Evolutionary conservation across 2,888 invertebrate species (phyloP).

Genomic region (Stenodema calcarata): DNA sequence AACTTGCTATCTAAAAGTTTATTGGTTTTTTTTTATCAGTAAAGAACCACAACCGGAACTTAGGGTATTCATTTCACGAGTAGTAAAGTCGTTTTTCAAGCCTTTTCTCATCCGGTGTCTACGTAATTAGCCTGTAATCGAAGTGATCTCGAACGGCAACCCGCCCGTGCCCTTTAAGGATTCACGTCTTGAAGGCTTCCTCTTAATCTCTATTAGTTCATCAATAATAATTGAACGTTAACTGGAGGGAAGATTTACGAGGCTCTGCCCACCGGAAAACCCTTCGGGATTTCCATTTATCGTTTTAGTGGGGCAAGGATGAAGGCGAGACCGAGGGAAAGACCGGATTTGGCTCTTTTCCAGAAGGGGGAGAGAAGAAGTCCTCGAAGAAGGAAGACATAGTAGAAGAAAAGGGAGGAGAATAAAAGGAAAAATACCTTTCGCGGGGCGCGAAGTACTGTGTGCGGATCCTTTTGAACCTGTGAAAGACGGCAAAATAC

Average conservation of each 20-base stretch:
- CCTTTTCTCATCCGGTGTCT: background rate
- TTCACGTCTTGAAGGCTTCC: background rate
- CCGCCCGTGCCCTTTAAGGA: background rate
- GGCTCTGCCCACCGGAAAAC: background rate
- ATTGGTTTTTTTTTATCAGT: too few species aligned
- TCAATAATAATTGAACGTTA: constrained; percentile 29
- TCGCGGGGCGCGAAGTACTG: background rate
- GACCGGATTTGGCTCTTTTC: background rate
- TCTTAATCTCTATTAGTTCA: constrained; percentile 34
- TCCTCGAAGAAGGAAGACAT: background rate
- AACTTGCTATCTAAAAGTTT: too few species aligned
- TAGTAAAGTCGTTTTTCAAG: too few species aligned
- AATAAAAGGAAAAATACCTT: background rate
- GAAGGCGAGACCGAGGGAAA: background rate
- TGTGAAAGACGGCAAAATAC: background rate
- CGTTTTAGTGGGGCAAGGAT: background rate
- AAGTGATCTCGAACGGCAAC: background rate
- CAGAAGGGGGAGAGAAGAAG: background rate
- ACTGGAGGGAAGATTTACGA: constrained; percentile 20
- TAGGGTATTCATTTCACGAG: too few species aligned
- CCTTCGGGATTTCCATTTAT: constrained; percentile 27
- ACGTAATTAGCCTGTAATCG: background rate
- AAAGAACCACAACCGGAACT: too few species aligned
- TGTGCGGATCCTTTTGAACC: background rate
- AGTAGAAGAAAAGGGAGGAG: background rate